Conservation (phyloP, 2,113 vertebrate genomes). For the Seriola aureovittata region DNA sequence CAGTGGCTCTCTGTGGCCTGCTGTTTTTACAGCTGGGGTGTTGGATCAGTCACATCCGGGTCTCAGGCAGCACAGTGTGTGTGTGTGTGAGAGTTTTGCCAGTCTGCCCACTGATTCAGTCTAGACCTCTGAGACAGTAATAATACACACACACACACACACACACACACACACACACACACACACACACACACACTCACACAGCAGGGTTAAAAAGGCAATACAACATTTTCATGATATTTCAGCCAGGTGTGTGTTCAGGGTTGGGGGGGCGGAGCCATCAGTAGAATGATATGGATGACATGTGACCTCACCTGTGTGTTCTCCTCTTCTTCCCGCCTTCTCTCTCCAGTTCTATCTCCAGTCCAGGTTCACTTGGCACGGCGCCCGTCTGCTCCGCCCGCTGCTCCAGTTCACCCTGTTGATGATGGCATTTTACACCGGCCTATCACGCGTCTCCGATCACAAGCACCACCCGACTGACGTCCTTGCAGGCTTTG, state of each 20-base stretch:
- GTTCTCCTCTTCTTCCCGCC: background rate
- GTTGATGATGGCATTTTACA: constrained; percentile 98
- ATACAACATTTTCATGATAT: background rate
- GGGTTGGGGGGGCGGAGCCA: background rate
- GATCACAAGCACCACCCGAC: constrained; percentile 97
- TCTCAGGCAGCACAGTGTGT: constrained; percentile 29
- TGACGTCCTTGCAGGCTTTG: constrained; percentile 94
- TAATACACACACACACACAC: constrained; percentile 17
- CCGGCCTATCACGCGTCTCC: constrained; percentile 93
- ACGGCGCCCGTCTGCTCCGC: constrained; percentile 94
- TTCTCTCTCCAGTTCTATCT: constrained; percentile 90
- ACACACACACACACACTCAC: constrained; percentile 7
- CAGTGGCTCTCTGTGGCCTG: constrained; percentile 50
- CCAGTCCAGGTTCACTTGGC: constrained; percentile 96
- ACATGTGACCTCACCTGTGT: background rate
- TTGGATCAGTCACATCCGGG: constrained; percentile 63
- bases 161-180: background rate
- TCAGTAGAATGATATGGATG: constrained; percentile 14
- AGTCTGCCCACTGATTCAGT: constrained; percentile 52
- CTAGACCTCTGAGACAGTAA: constrained; percentile 60
- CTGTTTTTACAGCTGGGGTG: constrained; percentile 78
- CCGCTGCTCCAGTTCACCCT: constrained; percentile 96
- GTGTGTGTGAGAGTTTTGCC: constrained; percentile 48
- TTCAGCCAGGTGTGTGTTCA: constrained; percentile 9
- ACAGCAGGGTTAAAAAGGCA: constrained; percentile 55